A percentile compares a stretch with the other conserved stretches of the same genome.
These are phyloP conservation scores for Dioctria rufipes DNA, from an alignment of 2,888 invertebrate genomes.

Conservation along the genomic window DNA sequence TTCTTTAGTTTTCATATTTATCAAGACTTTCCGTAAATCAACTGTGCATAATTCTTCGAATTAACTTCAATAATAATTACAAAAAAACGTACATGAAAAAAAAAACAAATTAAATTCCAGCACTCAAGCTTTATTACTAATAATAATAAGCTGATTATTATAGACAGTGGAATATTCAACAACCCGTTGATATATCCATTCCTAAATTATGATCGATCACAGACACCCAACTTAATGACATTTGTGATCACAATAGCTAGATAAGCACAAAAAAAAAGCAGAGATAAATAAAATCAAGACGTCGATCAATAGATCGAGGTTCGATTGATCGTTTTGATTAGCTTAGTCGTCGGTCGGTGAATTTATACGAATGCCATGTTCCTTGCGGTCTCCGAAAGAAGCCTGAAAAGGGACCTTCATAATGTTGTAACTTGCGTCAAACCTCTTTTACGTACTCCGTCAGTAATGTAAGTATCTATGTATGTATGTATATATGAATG, in stretches of 20 bases:
- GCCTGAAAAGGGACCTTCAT: constrained; percentile 26
- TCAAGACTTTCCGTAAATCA: no score
- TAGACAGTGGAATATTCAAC: constrained; percentile 30
- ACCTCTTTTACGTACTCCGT: constrained; percentile 13
- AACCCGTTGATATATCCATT: constrained; percentile 57
- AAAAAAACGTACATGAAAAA: neutral
- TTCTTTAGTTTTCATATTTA: no score
- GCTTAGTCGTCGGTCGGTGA: constrained; percentile 22
- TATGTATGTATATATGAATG: no score
- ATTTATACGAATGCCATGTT: constrained; percentile 6
- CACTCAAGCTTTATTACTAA: constrained; percentile 10
- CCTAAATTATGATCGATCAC: constrained; percentile 58
- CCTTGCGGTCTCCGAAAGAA: constrained; percentile 23
- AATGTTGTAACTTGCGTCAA: constrained; percentile 9
- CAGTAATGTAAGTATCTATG: neutral
- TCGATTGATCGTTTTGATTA: constrained; percentile 54
- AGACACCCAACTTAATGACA: constrained; percentile 46
- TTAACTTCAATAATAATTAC: no score
- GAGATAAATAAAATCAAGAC: constrained; percentile 50
- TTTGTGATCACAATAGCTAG: constrained; percentile 56
- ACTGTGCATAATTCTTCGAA: no score
- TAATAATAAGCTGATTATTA: constrained; percentile 13
- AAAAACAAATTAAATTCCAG: constrained; percentile 18
- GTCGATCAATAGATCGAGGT: constrained; percentile 45
- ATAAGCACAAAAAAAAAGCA: constrained; percentile 46